phyloP scores from a whole-genome alignment of 2,888 invertebrate species.

The Trachelus stipa region DNA sequence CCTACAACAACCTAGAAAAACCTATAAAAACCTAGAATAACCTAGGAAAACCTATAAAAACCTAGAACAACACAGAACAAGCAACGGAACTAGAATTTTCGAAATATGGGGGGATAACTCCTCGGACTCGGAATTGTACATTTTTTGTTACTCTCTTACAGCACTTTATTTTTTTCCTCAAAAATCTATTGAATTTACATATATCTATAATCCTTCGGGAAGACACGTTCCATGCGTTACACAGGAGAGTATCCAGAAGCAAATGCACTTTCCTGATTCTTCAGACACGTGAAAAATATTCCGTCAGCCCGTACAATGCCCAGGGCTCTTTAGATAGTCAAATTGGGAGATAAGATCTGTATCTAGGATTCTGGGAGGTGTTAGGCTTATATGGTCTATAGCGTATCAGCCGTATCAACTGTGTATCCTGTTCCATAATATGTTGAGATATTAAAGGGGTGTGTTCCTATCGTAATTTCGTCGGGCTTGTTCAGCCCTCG shows the following conservation, averaged over 20 bases:
- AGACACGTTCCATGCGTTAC: neutral
- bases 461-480: neutral
- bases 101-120: too few relatives aligned
- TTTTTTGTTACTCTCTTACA: neutral
- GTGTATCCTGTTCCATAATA: neutral
- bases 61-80: too few relatives aligned
- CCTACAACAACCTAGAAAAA: too few relatives aligned
- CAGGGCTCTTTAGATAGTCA: neutral
- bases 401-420: neutral
- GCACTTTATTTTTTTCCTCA: neutral
- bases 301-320: neutral
- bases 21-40: too few relatives aligned
- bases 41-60: too few relatives aligned
- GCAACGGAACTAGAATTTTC: too few relatives aligned
- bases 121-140: too few relatives aligned
- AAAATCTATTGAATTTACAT: too few relatives aligned
- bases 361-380: neutral
- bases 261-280: neutral
- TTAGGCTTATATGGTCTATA: neutral
- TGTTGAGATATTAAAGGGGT: neutral
- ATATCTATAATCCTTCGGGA: neutral
- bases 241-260: neutral
- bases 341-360: neutral
- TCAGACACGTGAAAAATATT: neutral
- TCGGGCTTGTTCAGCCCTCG: neutral